Evolutionary conservation across 2,888 invertebrate genomes (phyloP), one percentile per base, ranked within the genome.

Genomic region (Molorchus minor): DNA sequence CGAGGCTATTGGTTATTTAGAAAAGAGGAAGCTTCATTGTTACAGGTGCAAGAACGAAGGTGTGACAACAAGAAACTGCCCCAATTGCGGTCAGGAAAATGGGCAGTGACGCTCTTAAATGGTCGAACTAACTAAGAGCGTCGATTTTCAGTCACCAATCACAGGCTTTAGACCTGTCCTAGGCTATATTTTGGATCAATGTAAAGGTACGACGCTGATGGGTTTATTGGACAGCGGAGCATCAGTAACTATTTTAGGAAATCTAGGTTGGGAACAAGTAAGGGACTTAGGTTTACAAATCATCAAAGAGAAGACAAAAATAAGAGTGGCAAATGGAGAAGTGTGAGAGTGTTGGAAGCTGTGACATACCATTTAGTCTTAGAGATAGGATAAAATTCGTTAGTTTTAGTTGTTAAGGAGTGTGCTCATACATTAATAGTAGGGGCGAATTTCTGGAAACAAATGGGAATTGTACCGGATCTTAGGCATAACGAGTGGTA

Each of bases 291-390:
- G 15, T 13, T 40, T 40, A 16, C 17, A 10, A 16, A 1, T 40
- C 3, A 5, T 40, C 7, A 2, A 40, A 8, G 17, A 16, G 12
- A 20, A 16, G 7, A 43, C 21, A 3, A 2, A 30, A 2, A 16
- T 38, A 13, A 38, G 17, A 25, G 43, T 53, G 13, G 43, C 53
- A 3, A 53, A 53, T 43, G 53, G 53, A 21, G 40, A 53, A 2
- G n/a, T 29, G 53, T 12, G 43, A 43, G n/a, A 29, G 53, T 20
- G 7, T 53, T 5, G 41, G 53, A 5, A 29, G 15, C 10, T 53
- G 53, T 25, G 41, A n/a, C n/a, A n/a, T n/a, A n/a, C n/a, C n/a
- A n/a, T n/a, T n/a, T n/a, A n/a, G n/a, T n/a, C n/a, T n/a, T 13
- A 15, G 41, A 10, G 19, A 17, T 10, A 41, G 47, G 16, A 20